Evolutionary conservation across 2,113 vertebrate species (phyloP), one percentile per base, ranked within the genome.

Genomic region (Peromyscus polionotus): DNA sequence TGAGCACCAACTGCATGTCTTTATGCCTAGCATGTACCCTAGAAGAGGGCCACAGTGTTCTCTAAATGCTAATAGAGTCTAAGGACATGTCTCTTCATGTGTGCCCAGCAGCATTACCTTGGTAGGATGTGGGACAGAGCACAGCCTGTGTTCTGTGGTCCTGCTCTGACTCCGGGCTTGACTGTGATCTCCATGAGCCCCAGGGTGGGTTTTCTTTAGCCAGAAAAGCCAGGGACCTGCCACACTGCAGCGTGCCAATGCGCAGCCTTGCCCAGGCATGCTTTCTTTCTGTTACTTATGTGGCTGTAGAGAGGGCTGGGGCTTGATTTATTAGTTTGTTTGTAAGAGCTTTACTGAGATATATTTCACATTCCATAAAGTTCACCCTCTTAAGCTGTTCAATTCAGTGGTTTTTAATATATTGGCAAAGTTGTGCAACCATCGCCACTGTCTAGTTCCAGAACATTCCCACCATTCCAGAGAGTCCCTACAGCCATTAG

Each of bases 241-340:
- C 39, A 72, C 22, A 61, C 16, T 76, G 10, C 68, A 13, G 39
- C 72, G 45, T 85, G 80, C 61, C 68, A 5, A 0, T 61, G 24
- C 0, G 11, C 36, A 68, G 70, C 22, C 33, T 73, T 83, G 42
- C 36, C 87, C 14, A 39, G 54, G 5, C 16, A 10, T 42, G 33
- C 31, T 92, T 94, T 57, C 54, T 48, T 73, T 93, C 76, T 92
- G 68, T 94, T 94, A 84, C 83, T 84, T 72, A 36, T 72, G 39
- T 65, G 24, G 39, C 65, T 87, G 0, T 45, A 28, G 42, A 95
- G 24, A n/a, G 65, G 57, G 57, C 68, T 76, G 75, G 84, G 36
- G 68, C 76, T 93, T 91, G 70, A 77, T 85, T 95, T 59, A 63
- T 90, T 90, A 61, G 48, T 96, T 95, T 97, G 28, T 92, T 88